Conservation (phyloP, 1,140 invertebrate species). For the Venustaconcha ellipsiformis region DNA sequence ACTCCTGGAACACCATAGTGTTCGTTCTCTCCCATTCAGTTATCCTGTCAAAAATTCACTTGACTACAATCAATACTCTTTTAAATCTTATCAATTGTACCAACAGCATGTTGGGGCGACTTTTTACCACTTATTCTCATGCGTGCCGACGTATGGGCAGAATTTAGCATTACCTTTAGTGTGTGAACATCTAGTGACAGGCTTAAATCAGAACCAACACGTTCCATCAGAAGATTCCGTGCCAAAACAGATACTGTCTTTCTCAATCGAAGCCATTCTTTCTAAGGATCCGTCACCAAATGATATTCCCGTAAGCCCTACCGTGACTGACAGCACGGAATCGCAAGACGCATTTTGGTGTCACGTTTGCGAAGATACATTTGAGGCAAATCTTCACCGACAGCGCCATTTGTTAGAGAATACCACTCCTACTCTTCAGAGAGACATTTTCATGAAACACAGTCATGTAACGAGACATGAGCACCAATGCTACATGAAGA, state of each 20-base stretch:
- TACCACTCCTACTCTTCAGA: neutral
- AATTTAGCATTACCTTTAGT: too few species aligned
- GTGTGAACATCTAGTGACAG: too few species aligned
- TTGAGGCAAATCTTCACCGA: neutral
- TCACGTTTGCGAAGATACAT: neutral
- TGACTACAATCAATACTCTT: too few species aligned
- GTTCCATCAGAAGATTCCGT: neutral
- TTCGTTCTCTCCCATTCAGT: too few species aligned
- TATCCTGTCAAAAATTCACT: too few species aligned
- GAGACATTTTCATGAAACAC: neutral
- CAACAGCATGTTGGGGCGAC: too few species aligned
- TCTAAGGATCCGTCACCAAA: neutral
- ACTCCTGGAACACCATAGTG: too few species aligned
- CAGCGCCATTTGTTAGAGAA: neutral
- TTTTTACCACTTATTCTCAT: too few species aligned
- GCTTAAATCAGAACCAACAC: too few species aligned
- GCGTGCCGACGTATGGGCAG: too few species aligned
- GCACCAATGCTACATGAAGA: neutral
- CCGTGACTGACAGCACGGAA: neutral
- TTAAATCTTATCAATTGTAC: too few species aligned
- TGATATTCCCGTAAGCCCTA: neutral
- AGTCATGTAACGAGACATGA: neutral
- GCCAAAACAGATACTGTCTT: neutral
- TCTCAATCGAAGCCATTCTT: conserved; percentile 1
- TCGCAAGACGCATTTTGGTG: neutral